These are phyloP conservation scores for Vanessa cardui DNA, from an alignment of 2,888 invertebrate genomes.

Conservation along the genomic window DNA sequence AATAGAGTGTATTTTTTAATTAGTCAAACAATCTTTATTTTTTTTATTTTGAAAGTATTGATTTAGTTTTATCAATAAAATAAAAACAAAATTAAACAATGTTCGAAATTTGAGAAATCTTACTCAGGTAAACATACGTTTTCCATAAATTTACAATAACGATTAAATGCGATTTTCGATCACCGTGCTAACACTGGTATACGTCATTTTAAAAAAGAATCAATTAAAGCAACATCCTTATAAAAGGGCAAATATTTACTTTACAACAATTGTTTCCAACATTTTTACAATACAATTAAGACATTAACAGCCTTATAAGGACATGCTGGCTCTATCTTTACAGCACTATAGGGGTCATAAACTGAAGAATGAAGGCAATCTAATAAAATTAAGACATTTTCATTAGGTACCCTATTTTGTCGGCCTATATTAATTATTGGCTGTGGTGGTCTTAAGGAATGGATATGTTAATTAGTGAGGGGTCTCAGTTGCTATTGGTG, in stretches of 20 bases:
- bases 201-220: not conserved
- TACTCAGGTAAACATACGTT: too few relatives aligned
- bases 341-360: conserved; percentile 61
- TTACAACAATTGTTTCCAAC: conserved; percentile 5
- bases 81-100: too few relatives aligned
- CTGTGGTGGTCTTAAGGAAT: conserved; percentile 33
- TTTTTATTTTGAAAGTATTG: too few relatives aligned
- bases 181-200: too few relatives aligned
- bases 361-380: conserved; percentile 58
- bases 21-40: too few relatives aligned
- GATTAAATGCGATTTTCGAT: too few relatives aligned
- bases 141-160: too few relatives aligned
- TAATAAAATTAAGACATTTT: conserved; percentile 82
- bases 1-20: too few relatives aligned
- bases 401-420: conserved; percentile 79
- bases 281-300: conserved; percentile 17
- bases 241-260: conserved; percentile 3
- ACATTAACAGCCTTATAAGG: conserved; percentile 36
- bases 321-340: conserved; percentile 53
- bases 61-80: too few relatives aligned
- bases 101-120: too few relatives aligned
- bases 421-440: conserved; percentile 62
- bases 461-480: conserved; percentile 52
- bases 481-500: conserved; percentile 63
- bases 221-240: conserved; percentile 1